Evolutionary conservation across 2,113 vertebrate genomes (phyloP), one percentile per base, ranked within the genome.

Genomic region (Mesocricetus auratus): DNA sequence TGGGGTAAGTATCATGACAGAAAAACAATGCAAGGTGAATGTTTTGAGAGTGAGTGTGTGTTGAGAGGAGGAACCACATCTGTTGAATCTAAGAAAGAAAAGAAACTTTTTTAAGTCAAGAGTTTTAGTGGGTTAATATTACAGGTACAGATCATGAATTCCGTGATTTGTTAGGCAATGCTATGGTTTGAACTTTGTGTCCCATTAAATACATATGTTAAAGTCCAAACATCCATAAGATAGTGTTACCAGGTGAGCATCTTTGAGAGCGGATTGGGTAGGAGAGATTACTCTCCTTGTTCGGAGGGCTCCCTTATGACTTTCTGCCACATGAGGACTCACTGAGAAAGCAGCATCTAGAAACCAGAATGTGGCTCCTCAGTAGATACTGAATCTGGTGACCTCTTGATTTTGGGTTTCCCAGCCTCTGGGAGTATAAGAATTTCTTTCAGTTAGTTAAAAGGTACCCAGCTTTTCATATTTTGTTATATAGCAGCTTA

Each of bases 51-150:
- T 6, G 33, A 39, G 10, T 29, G 3, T 0, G 3, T 47, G 33
- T 2, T 92, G 79, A 62, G 24, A 74, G 42, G 6, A 62, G 17
- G 58, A 3, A 42, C 1, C 12, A 71, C 33, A 60, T 19, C 3
- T 89, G 26, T 62, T 90, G 39, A 73, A 7, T 74, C 15, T 77
- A 64, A 62, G 45, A 24, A 62, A 79, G 42, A 3, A 71, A 93
- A 91, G 45, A 81, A 83, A 62, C 36, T 79, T 36, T 78, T 81
- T n/a, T 12, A 89, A 71, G 79, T 71, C 15, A 86, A 71, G 36
- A 22, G 19, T 11, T 29, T 89, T 45, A 39, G 1, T 13, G 50
- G 33, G 31, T 93, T 11, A 47, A 16, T 39, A 47, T 26, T 53
- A 66, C 5, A 60, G 12, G 58, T 64, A 7, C 2, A 77, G 31